Conservation (phyloP, 2,797 vertebrate species). For the Enteromius trimaculatus region DNA sequence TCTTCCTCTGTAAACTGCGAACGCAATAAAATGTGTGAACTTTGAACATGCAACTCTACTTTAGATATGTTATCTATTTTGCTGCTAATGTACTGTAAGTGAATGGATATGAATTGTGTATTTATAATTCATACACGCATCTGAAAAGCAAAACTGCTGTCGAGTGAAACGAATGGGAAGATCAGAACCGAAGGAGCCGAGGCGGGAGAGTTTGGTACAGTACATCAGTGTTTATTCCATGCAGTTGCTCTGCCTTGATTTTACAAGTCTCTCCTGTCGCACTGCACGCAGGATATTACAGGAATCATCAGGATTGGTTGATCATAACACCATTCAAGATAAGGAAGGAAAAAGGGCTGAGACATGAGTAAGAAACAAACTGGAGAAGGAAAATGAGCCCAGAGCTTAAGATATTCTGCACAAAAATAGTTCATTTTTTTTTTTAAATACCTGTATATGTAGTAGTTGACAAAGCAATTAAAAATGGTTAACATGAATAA, state of each 20-base stretch:
- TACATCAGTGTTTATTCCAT: constrained; percentile 97
- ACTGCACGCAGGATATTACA: constrained; percentile 87
- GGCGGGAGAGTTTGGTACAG: constrained; percentile 73
- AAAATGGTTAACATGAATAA: constrained; percentile 12
- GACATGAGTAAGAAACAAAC: constrained; percentile 70
- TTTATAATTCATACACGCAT: background rate
- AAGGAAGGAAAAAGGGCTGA: constrained; percentile 54
- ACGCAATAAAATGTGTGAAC: constrained; percentile 48
- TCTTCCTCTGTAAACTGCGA: background rate
- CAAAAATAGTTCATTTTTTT: constrained; percentile 57
- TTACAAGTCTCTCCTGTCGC: constrained; percentile 83
- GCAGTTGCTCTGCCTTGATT: constrained; percentile 90
- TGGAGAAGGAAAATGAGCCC: constrained; percentile 71
- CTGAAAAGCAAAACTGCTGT: background rate
- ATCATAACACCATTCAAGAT: constrained; percentile 80
- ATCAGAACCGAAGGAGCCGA: constrained; percentile 47
- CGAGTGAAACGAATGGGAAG: too few relatives aligned
- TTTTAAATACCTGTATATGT: constrained; percentile 50
- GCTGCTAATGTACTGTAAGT: background rate
- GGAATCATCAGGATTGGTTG: constrained; percentile 82
- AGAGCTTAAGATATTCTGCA: constrained; percentile 67
- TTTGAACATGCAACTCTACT: constrained; percentile 29
- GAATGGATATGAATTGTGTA: background rate
- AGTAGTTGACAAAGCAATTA: constrained; percentile 60
- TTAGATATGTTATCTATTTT: background rate